A percentile compares a stretch with the other conserved stretches of the same genome.
Evolutionary conservation across 2,888 invertebrate genomes (phyloP).

Genomic region (Sinotaia quadrata): DNA sequence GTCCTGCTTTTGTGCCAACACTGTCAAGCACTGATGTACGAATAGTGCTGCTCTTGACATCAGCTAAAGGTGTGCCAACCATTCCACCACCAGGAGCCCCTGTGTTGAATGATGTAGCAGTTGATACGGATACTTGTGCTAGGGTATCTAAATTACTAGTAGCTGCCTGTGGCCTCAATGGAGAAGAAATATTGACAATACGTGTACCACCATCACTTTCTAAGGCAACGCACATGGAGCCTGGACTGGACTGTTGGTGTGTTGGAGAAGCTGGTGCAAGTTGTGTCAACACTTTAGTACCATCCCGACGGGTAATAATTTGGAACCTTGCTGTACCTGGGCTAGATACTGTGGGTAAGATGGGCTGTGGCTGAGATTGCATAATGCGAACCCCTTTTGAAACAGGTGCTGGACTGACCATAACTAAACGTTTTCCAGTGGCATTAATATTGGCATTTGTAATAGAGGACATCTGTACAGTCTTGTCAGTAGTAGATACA

Average conservation of each 20-base stretch:
- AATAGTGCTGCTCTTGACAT: conserved; percentile 22
- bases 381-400: conserved; percentile 11
- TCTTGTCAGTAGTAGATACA: conserved; percentile 12
- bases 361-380: neutral
- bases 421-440: conserved; percentile 16
- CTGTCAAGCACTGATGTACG: conserved; percentile 21
- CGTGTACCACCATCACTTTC: conserved; percentile 22
- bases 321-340: conserved; percentile 5
- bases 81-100: neutral
- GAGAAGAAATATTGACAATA: conserved; percentile 25
- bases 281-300: conserved; percentile 22
- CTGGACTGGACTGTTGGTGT: neutral
- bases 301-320: conserved; percentile 18
- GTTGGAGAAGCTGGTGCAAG: conserved; percentile 2
- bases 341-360: neutral
- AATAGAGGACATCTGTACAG: conserved; percentile 8
- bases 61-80: conserved; percentile 15
- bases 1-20: neutral
- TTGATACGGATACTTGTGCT: neutral
- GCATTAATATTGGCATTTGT: neutral
- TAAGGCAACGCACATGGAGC: conserved; percentile 18
- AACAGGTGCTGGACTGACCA: conserved; percentile 6
- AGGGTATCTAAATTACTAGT: neutral
- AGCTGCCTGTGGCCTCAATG: neutral
- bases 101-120: neutral